phyloP scores from a whole-genome alignment of 2,113 vertebrate species.

The Fukomys damarensis region DNA sequence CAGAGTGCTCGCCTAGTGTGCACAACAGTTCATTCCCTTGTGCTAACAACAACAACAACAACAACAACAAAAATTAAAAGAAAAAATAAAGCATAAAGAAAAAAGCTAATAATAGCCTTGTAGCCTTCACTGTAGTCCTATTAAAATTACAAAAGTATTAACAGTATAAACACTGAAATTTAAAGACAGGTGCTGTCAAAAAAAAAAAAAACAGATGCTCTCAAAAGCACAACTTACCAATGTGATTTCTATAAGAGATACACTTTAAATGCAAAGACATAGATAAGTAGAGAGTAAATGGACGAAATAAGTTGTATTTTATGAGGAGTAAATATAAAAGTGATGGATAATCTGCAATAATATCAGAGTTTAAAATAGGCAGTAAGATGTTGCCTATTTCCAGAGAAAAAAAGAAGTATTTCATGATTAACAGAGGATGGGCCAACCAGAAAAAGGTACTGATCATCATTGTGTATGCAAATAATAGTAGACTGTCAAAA shows the following conservation, averaged over 20 bases:
- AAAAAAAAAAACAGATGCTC: too few relatives aligned
- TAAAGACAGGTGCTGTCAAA: background rate
- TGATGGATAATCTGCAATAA: background rate
- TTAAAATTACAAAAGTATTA: slow-evolving; percentile 1
- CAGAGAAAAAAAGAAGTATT: background rate
- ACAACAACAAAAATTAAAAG: background rate
- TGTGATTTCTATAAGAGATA: background rate
- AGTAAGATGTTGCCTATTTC: background rate
- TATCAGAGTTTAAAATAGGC: background rate
- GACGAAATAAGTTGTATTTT: background rate
- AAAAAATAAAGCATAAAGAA: background rate
- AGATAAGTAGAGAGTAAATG: background rate
- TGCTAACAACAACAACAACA: background rate
- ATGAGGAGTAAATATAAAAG: background rate
- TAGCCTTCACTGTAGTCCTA: background rate
- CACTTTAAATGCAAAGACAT: background rate
- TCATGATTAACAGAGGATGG: background rate
- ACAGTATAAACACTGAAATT: background rate
- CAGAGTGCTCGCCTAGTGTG: background rate
- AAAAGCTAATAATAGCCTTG: background rate
- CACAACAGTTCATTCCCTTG: background rate
- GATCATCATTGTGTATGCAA: background rate
- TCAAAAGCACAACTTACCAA: background rate
- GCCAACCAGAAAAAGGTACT: background rate
- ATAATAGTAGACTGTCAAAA: background rate